phyloP scores from a whole-genome alignment of 2,888 invertebrate species.

The Dyspetes luteomarginatus region DNA sequence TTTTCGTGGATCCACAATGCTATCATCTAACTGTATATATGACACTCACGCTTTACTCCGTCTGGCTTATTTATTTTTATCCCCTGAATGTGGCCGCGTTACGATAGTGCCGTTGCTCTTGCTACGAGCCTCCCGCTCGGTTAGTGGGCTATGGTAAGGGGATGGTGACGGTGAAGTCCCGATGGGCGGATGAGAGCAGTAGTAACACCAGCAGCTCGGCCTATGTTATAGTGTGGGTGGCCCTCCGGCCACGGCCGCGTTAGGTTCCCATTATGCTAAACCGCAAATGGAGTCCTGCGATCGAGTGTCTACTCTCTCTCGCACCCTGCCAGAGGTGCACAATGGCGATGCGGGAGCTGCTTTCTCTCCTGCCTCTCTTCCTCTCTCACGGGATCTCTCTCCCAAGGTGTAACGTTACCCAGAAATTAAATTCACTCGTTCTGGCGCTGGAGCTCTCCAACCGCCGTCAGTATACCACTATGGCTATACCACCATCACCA shows the following conservation, averaged over 20 bases:
- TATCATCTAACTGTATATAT: slow-evolving; percentile 22
- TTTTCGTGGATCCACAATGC: slow-evolving; percentile 43
- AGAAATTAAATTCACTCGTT: slow-evolving; percentile 81
- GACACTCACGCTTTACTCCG: slow-evolving; percentile 51
- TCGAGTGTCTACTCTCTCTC: slow-evolving; percentile 81
- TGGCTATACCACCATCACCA: slow-evolving; percentile 41
- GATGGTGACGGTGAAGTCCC: slow-evolving; percentile 58
- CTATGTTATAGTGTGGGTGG: slow-evolving; percentile 64
- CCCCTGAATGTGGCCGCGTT: slow-evolving; percentile 66
- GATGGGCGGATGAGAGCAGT: slow-evolving; percentile 57
- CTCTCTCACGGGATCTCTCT: slow-evolving; percentile 67
- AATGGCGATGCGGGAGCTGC: slow-evolving; percentile 71
- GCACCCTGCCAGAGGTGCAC: slow-evolving; percentile 74
- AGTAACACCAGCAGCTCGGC: slow-evolving; percentile 33
- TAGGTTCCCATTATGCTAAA: slow-evolving; percentile 83
- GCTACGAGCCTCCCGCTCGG: slow-evolving; percentile 56
- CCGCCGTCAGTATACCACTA: slow-evolving; percentile 50
- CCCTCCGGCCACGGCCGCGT: slow-evolving; percentile 77
- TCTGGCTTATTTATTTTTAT: slow-evolving; percentile 72
- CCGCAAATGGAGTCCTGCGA: slow-evolving; percentile 83
- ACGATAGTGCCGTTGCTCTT: slow-evolving; percentile 58
- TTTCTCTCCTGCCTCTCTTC: slow-evolving; percentile 26
- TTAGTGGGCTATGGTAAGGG: slow-evolving; percentile 47
- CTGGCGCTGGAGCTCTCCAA: slow-evolving; percentile 64
- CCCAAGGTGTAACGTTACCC: slow-evolving; percentile 82